Evolutionary conservation across 2,888 invertebrate species (phyloP).

Genomic region (Drosophila macrothrix): DNA sequence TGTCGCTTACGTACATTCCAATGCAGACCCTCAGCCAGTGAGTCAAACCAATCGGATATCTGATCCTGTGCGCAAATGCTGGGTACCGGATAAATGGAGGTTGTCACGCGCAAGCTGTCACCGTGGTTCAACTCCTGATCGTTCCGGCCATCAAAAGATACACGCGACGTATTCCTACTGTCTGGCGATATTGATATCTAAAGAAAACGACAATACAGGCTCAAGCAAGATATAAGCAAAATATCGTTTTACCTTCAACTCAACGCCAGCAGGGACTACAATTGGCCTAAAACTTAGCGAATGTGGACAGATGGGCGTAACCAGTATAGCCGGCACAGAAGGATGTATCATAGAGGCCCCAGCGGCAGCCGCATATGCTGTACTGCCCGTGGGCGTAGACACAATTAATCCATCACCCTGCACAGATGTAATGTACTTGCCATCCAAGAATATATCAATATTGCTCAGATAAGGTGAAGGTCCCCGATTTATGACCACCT

Average conservation of each 20-base stretch:
- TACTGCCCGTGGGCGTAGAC: slow-evolving; percentile 98
- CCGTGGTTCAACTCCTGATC: slow-evolving; percentile 96
- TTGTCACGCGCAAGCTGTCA: slow-evolving; percentile 97
- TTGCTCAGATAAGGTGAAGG: slow-evolving; percentile 97
- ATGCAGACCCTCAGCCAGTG: slow-evolving; percentile 97
- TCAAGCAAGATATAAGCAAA: slow-evolving; percentile 87
- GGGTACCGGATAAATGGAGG: slow-evolving; percentile 98
- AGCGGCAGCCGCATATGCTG: slow-evolving; percentile 97
- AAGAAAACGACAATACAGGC: neutral
- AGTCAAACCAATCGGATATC: slow-evolving; percentile 99
- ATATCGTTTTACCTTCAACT: slow-evolving; percentile 91
- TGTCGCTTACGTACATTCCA: slow-evolving; percentile 99
- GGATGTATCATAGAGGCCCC: slow-evolving; percentile 99
- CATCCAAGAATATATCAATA: slow-evolving; percentile 97
- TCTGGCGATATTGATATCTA: slow-evolving; percentile 95
- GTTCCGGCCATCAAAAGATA: slow-evolving; percentile 98
- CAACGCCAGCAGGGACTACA: slow-evolving; percentile 98
- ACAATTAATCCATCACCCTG: slow-evolving; percentile 97
- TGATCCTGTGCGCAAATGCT: slow-evolving; percentile 98
- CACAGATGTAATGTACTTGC: slow-evolving; percentile 97
- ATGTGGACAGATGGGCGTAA: slow-evolving; percentile 99
- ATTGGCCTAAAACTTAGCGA: slow-evolving; percentile 98
- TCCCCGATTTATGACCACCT: slow-evolving; percentile 98
- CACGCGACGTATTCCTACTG: slow-evolving; percentile 97
- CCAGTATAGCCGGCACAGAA: slow-evolving; percentile 98